Evolutionary conservation across 1,140 invertebrate species (phyloP), one percentile per base, ranked within the genome.

Genomic region (Neoseiulus cucumeris): DNA sequence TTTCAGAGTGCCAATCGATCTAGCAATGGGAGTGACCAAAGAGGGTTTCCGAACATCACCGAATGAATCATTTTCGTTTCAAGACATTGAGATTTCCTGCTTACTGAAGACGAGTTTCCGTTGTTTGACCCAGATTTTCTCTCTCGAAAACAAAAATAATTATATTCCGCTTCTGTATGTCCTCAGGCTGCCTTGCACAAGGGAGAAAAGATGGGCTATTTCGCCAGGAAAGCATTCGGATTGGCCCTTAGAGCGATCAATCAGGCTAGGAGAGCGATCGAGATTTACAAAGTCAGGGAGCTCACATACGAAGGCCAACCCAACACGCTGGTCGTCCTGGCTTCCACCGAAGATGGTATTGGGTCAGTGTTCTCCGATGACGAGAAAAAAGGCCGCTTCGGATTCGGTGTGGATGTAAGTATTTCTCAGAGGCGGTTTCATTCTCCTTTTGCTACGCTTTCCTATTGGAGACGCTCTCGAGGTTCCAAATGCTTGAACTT

Each of bases 351-450:
- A 33, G 22, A 25, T 5, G 22, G 17, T 9, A 5, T 20, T n/a
- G 2, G 2, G 14, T 25, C 51, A 20, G 25, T 59, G 14, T 29
- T 17, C 17, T n/a, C 17, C 22, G 22, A 59, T 1, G 17, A 59
- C 4, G 33, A 25, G 2, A 17, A 59, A 9, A 59, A 25, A 2
- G 22, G 4, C 2, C 25, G 33, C 14, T 59, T 59, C 22, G 51
- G 51, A n/a, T 59, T 59, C 51, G 51, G 17, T 25, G 51, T 59
- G 2, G 51, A 59, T 14, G 51, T 59, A 20, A 59, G 51, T 59
- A 33, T 9, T n/a, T 59, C 45, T 9, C 0, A 20, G 14, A 20
- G 22, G 12, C 33, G 22, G 33, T 59, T n/a, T 6, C 45, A 47
- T 47, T 47, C 28, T 47, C 14, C 45, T 5, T 47, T 47, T n/a